These are phyloP conservation scores for Crotalus horridus DNA, from an alignment of 2,113 vertebrate species.

Conservation along the genomic window DNA sequence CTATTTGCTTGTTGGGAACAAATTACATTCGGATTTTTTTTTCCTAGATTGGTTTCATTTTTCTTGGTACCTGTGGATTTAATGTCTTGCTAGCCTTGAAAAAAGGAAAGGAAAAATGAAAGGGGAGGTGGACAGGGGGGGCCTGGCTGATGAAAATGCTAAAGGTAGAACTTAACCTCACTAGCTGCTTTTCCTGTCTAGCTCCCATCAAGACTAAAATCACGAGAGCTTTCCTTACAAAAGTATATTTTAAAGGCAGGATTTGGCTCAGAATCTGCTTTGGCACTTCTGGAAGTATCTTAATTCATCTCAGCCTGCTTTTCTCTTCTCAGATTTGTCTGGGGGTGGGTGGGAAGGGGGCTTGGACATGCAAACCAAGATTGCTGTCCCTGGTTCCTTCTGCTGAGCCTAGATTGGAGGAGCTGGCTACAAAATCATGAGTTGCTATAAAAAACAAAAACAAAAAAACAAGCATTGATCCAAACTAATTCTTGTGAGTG, in stretches of 20 bases:
- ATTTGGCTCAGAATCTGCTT: background rate
- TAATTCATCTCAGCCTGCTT: background rate
- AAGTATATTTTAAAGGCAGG: background rate
- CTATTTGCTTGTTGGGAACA: background rate
- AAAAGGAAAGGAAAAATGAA: background rate
- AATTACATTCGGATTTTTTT: background rate
- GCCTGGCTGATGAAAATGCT: background rate
- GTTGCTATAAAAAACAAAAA: background rate
- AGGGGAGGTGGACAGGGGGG: too few species aligned
- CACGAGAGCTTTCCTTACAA: too few species aligned
- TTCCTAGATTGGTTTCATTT: background rate
- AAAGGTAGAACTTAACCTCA: background rate
- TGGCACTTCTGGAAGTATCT: background rate
- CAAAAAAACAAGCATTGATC: background rate
- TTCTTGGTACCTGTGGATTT: background rate
- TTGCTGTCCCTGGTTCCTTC: background rate
- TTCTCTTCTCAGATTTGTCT: background rate
- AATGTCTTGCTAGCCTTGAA: background rate
- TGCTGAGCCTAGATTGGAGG: background rate
- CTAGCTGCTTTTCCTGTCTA: background rate
- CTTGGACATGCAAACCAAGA: background rate
- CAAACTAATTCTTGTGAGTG: background rate
- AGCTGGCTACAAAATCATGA: background rate
- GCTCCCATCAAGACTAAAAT: background rate
- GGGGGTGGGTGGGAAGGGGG: too few species aligned